Conservation (phyloP, 1,140 invertebrate species). For the Drosophila funebris region DNA sequence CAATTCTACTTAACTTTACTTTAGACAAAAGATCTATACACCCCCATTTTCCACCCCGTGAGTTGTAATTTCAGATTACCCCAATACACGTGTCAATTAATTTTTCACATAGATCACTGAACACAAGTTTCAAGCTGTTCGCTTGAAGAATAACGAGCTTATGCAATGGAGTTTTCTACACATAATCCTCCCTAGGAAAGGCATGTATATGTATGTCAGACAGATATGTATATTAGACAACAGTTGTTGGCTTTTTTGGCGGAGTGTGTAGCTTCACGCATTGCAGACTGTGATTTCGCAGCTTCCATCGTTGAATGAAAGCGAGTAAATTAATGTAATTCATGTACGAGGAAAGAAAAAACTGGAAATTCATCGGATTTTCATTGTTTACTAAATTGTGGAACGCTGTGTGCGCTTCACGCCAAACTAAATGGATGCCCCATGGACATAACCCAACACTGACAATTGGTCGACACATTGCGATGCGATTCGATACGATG, state of each 20-base stretch:
- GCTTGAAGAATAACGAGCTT: neutral
- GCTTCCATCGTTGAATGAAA: slow-evolving; percentile 5
- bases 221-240: neutral
- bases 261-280: slow-evolving; percentile 57
- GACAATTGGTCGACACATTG: slow-evolving; percentile 47
- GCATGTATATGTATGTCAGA: too few species aligned
- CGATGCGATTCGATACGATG: slow-evolving; percentile 8
- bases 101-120: too few species aligned
- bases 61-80: neutral
- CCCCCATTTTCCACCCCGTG: too few species aligned
- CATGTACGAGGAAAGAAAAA: slow-evolving; percentile 42
- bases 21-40: too few species aligned
- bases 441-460: slow-evolving; percentile 15
- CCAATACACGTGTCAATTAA: neutral
- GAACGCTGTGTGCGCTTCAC: slow-evolving; percentile 65
- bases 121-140: neutral
- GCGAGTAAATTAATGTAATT: slow-evolving; percentile 66
- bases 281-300: slow-evolving; percentile 43
- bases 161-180: neutral
- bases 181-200: neutral
- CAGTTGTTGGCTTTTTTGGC: neutral
- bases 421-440: slow-evolving; percentile 56
- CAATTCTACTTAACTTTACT: too few species aligned
- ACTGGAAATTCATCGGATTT: slow-evolving; percentile 34
- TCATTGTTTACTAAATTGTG: slow-evolving; percentile 65